Conservation (phyloP, 1,140 invertebrate genomes). For the Aphis gossypii region DNA sequence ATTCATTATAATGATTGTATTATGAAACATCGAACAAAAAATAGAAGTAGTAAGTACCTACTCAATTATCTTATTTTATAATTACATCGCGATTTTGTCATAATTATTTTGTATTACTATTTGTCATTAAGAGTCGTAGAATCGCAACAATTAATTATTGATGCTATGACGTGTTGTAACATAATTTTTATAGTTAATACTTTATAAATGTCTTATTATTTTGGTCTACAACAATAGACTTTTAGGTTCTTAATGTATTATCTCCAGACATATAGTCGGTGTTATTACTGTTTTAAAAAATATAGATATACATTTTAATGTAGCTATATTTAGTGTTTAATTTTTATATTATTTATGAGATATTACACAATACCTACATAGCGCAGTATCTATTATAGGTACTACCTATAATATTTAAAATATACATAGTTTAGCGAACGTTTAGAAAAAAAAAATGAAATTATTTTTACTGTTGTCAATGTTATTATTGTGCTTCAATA, state of each 20-base stretch:
- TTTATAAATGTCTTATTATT: neutral
- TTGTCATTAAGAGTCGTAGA: neutral
- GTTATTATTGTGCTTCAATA: neutral
- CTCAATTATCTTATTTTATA: too few relatives aligned
- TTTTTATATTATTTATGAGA: neutral
- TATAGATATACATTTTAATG: neutral
- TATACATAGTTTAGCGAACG: too few relatives aligned
- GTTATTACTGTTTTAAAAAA: neutral
- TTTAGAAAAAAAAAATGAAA: neutral
- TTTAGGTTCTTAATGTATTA: neutral
- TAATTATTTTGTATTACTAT: neutral
- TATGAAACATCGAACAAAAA: neutral
- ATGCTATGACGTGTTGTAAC: neutral
- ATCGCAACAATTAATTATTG: neutral
- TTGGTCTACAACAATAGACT: neutral
- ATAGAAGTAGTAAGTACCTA: too few relatives aligned
- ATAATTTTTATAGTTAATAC: neutral
- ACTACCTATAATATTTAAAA: too few relatives aligned
- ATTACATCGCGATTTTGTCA: neutral
- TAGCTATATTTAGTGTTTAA: neutral
- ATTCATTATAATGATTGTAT: neutral
- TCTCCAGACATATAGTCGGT: neutral
- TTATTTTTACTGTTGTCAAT: neutral
- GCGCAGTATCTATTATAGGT: too few relatives aligned
- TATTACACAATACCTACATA: neutral